Conservation (phyloP, 2,888 invertebrate species). For the Melipona bicolor region DNA sequence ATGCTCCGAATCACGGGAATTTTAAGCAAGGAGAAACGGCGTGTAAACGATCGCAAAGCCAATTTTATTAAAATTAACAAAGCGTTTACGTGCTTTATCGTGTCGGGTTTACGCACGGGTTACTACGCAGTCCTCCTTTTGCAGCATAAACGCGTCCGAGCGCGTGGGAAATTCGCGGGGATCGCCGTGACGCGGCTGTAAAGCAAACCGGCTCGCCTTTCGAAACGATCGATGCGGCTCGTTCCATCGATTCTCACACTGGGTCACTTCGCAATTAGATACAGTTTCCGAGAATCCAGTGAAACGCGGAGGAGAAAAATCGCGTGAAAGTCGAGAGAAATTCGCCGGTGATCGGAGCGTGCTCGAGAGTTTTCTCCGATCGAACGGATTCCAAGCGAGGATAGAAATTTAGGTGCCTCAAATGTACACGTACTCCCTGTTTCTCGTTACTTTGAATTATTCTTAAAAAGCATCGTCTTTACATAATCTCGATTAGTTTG, state of each 20-base stretch:
- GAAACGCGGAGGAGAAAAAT: conserved; percentile 29
- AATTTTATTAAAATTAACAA: conserved; percentile 6
- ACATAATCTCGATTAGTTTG: too few relatives aligned
- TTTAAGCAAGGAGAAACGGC: background rate
- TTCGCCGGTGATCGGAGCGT: conserved; percentile 6
- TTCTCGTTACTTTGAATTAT: too few relatives aligned
- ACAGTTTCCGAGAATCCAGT: conserved; percentile 51
- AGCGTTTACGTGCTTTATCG: background rate
- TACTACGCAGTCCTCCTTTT: background rate
- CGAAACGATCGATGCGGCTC: conserved; percentile 34
- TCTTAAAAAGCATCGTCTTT: too few relatives aligned
- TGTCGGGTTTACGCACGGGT: background rate
- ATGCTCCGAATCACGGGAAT: background rate
- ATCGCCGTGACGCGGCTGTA: conserved; percentile 1
- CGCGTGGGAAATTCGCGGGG: conserved; percentile 19
- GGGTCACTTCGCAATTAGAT: conserved; percentile 25
- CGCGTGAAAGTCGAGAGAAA: conserved; percentile 38
- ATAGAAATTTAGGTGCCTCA: too few relatives aligned
- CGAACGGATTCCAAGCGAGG: conserved; percentile 9
- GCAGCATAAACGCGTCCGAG: background rate
- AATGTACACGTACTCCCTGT: too few relatives aligned
- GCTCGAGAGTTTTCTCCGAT: conserved; percentile 11
- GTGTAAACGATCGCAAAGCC: background rate
- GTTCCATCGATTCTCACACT: conserved; percentile 31
- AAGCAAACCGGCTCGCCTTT: conserved; percentile 31